Evolutionary conservation across 2,797 vertebrate species (phyloP).

Genomic region (Melanotaenia boesemani): DNA sequence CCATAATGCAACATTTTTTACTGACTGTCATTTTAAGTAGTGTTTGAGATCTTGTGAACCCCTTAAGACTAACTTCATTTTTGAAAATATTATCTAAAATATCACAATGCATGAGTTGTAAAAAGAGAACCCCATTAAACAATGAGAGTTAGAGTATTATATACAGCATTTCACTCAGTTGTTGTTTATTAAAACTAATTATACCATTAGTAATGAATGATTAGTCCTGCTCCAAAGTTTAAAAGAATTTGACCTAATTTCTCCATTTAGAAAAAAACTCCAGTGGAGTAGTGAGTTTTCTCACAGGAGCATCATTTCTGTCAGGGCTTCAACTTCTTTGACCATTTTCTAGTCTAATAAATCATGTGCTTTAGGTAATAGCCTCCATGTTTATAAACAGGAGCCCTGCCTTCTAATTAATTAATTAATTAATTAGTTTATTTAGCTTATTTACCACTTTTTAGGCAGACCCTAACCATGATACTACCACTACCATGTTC

Average conservation of each 20-base stretch:
- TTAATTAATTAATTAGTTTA: no score
- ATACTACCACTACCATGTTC: background rate
- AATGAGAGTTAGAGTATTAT: no score
- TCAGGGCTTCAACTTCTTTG: background rate
- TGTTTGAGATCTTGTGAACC: background rate
- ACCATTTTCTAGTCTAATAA: background rate
- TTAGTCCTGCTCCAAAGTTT: background rate
- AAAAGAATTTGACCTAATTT: background rate
- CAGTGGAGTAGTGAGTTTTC: background rate
- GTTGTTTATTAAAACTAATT: background rate
- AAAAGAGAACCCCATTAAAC: no score
- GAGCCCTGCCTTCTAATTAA: background rate
- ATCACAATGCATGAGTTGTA: background rate
- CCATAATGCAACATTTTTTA: background rate
- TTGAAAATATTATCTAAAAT: background rate
- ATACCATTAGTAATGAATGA: background rate
- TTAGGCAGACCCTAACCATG: background rate
- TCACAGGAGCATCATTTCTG: background rate
- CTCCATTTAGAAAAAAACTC: background rate
- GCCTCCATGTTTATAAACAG: background rate
- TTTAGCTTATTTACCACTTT: no score
- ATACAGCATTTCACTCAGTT: no score
- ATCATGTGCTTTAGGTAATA: background rate
- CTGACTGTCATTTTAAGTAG: background rate
- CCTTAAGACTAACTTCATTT: background rate